Evolutionary conservation across 2,113 vertebrate genomes (phyloP), one percentile per base, ranked within the genome.

Genomic region (Silurus asotus): DNA sequence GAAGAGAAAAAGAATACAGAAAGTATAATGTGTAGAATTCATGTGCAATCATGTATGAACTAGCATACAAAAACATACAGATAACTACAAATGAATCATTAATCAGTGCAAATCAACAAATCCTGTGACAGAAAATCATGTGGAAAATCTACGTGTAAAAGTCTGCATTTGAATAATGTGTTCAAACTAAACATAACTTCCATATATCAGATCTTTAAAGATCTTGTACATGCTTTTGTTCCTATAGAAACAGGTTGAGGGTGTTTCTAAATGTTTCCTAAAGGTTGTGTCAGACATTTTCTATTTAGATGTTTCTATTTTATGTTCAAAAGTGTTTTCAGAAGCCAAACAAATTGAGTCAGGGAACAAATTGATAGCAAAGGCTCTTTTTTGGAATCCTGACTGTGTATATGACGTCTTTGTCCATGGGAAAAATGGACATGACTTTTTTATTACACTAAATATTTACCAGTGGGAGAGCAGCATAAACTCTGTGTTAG

Each of bases 401-500:
- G 77, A 58, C 28, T 82, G 70, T 76, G 8, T 28, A 25, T 53
- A 74, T 59, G 62, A 65, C 53, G 56, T 86, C 67, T 81, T 59
- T 37, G 51, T 87, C 77, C 78, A 80, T 4, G 17, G 69, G 59
- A 5, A 19, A 56, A 61, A 79, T 20, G 70, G 74, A 67, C 55
- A 80, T 85, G 75, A 76, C 25, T 69, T 82, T 81, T 87, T 67
- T 87, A 84, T 67, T 90, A 87, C 87, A 87, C 89, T 94, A 95
- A 95, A 95, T 94, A 94, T 95, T 94, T 92, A 94, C 25, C 56
- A 69, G 19, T 53, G 62, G 37, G 61, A 81, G 83, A 87, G 45
- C 48, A 76, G 76, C 20, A 86, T 88, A 67, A 89, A 86, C 69
- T 86, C 91, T 94, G 91, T 93, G 92, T 94, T 93, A 93, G 92